Percentiles rank a stretch among this genome's conserved stretches.
phyloP scores from a whole-genome alignment of 2,888 invertebrate species.

The Nebria salina region DNA sequence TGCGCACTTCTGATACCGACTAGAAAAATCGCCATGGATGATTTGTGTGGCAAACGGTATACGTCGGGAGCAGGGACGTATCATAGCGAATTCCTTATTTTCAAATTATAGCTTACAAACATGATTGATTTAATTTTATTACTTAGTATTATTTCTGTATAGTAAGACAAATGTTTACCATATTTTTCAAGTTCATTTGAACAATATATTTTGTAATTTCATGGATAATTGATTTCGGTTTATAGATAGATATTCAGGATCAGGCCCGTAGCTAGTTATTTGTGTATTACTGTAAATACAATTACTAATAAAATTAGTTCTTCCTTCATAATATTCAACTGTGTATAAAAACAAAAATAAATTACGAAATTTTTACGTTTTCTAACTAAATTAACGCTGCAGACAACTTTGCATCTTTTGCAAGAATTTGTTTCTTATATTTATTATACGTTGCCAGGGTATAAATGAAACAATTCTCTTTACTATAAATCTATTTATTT shows the following conservation, averaged over 20 bases:
- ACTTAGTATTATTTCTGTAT: constrained; percentile 1
- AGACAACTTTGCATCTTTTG: too few species aligned
- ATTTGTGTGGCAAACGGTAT: constrained; percentile 11
- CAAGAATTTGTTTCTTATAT: too few species aligned
- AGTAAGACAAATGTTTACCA: constrained; percentile 1
- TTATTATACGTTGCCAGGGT: too few species aligned
- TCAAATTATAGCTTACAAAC: neutral
- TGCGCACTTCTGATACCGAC: neutral
- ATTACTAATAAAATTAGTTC: too few species aligned
- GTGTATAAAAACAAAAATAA: too few species aligned
- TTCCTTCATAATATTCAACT: too few species aligned
- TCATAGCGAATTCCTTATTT: neutral
- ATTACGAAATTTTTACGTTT: too few species aligned
- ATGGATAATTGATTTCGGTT: neutral
- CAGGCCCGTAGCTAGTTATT: neutral
- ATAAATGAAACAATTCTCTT: too few species aligned
- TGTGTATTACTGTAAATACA: neutral
- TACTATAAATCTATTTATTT: too few species aligned
- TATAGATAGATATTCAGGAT: neutral
- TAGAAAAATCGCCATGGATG: constrained; percentile 8
- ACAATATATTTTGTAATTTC: constrained; percentile 1
- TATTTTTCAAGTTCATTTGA: neutral
- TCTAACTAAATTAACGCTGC: too few species aligned
- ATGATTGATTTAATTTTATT: neutral
- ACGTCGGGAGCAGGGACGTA: constrained; percentile 6